These are phyloP conservation scores for Bathynomus jamesi DNA, from an alignment of 1,140 invertebrate genomes.

Conservation along the genomic window DNA sequence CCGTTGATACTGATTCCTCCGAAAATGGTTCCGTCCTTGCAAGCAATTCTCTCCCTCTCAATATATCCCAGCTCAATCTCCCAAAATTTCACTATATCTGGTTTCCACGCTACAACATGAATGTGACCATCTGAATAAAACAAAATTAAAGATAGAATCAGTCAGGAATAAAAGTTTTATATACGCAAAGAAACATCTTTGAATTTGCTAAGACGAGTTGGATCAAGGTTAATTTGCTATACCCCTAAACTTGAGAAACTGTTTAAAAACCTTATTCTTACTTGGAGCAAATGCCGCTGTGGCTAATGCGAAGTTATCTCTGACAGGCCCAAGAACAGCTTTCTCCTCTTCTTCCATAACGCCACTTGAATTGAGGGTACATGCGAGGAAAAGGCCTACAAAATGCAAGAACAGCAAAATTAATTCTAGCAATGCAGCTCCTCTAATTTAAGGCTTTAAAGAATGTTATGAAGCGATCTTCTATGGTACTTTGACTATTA, in stretches of 20 bases:
- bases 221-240: too few relatives aligned
- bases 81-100: slow-evolving; percentile 32
- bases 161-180: too few relatives aligned
- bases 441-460: too few relatives aligned
- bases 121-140: slow-evolving; percentile 22
- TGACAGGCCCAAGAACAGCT: slow-evolving; percentile 14
- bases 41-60: background rate
- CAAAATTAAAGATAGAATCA: background rate
- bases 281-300: slow-evolving; percentile 21
- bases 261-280: too few relatives aligned
- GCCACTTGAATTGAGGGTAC: slow-evolving; percentile 17
- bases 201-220: too few relatives aligned
- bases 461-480: too few relatives aligned
- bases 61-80: slow-evolving; percentile 16
- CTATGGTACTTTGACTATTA: too few relatives aligned
- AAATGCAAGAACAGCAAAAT: background rate
- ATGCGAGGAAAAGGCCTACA: slow-evolving; percentile 18
- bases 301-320: slow-evolving; percentile 25
- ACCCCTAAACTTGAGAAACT: too few relatives aligned
- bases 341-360: slow-evolving; percentile 14
- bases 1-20: slow-evolving; percentile 7
- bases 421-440: too few relatives aligned
- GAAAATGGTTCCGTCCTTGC: background rate
- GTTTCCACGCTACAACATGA: slow-evolving; percentile 30
- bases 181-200: too few relatives aligned